phyloP scores from a whole-genome alignment of 2,113 vertebrate species.

The Cettia cetti region DNA sequence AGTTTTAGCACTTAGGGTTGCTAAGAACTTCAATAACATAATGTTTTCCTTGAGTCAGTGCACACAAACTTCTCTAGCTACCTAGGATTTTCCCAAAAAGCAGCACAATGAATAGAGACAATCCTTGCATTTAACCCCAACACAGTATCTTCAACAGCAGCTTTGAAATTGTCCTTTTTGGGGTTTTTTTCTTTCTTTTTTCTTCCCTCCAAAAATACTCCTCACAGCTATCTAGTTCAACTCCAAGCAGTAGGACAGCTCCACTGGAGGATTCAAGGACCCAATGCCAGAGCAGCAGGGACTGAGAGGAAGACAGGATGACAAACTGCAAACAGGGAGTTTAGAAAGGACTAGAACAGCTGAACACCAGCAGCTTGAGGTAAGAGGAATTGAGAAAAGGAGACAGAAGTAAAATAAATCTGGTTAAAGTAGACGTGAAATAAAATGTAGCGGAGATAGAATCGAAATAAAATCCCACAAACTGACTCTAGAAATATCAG shows the following conservation, averaged over 20 bases:
- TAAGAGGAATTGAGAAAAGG: neutral
- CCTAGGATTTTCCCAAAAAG: neutral
- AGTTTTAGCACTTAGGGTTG: conserved; percentile 8
- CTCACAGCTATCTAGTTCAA: neutral
- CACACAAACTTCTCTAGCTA: neutral
- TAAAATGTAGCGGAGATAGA: neutral
- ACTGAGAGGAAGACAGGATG: neutral
- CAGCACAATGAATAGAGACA: neutral
- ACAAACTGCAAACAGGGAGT: neutral
- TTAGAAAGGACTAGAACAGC: conserved; percentile 7
- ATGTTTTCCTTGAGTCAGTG: neutral
- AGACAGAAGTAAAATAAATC: neutral
- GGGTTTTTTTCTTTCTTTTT: neutral
- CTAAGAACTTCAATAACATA: neutral
- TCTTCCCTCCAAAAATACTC: neutral
- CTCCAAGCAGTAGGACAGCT: neutral
- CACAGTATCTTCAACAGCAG: neutral
- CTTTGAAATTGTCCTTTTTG: neutral
- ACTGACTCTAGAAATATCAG: neutral
- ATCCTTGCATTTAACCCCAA: neutral
- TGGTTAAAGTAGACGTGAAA: neutral
- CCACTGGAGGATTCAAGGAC: neutral
- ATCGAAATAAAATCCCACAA: neutral
- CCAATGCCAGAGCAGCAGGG: neutral
- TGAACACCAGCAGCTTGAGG: neutral